A percentile compares a stretch with the other conserved stretches of the same genome.
phyloP scores from a whole-genome alignment of 2,888 invertebrate species.

The Macaria notata region DNA sequence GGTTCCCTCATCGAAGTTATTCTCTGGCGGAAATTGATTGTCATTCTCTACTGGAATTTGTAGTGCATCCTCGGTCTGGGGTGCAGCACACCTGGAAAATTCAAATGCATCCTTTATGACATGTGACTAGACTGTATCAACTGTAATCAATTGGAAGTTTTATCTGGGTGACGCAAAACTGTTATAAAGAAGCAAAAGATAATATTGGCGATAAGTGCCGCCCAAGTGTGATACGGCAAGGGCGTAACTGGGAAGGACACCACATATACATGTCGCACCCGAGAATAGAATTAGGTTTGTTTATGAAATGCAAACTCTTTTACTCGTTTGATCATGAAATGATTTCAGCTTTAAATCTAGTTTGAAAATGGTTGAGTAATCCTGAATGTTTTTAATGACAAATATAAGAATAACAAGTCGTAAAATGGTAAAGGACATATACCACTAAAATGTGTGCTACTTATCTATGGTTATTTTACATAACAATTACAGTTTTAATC shows the following conservation, averaged over 20 bases:
- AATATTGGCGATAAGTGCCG: conserved; percentile 63
- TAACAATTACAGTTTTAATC: neutral
- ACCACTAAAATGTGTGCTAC: too few species aligned
- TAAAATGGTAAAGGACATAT: too few species aligned
- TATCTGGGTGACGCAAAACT: conserved; percentile 71
- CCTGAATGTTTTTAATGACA: too few species aligned
- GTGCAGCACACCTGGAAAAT: conserved; percentile 41
- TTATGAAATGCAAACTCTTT: too few species aligned
- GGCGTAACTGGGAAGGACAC: conserved; percentile 49
- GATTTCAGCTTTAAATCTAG: too few species aligned
- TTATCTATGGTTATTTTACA: too few species aligned
- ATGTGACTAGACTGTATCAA: conserved; percentile 54
- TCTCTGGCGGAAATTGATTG: conserved; percentile 69
- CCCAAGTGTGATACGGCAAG: conserved; percentile 48
- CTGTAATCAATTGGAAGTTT: conserved; percentile 45
- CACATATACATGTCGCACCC: neutral
- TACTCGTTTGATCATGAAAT: too few species aligned
- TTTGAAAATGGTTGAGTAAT: too few species aligned
- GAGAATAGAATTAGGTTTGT: too few species aligned
- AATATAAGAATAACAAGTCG: too few species aligned
- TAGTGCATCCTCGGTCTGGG: conserved; percentile 61
- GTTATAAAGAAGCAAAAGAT: conserved; percentile 61
- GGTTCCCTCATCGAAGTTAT: conserved; percentile 42
- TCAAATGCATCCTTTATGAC: conserved; percentile 7
- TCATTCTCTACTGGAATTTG: conserved; percentile 66